These are phyloP conservation scores for Zaprionus obscuricornis DNA, from an alignment of 2,888 invertebrate species.

Conservation along the genomic window DNA sequence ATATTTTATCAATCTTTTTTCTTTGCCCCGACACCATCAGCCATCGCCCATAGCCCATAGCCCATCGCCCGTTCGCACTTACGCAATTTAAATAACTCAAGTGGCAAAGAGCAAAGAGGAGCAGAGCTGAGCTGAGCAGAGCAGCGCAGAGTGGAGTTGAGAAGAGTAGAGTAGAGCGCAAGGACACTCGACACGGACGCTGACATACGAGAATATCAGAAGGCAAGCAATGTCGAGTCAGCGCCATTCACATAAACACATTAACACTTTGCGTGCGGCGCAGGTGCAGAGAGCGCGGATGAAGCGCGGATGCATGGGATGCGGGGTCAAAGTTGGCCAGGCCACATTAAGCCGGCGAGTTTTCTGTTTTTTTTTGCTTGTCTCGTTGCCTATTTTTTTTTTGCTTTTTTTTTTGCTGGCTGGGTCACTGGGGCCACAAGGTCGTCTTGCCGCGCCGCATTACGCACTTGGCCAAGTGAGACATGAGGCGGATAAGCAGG, in stretches of 20 bases:
- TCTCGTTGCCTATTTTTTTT: constrained; percentile 18
- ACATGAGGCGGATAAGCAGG: constrained; percentile 63
- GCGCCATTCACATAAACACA: constrained; percentile 66
- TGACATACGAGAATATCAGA: constrained; percentile 33
- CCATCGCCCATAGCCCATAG: constrained; percentile 15
- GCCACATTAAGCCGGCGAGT: constrained; percentile 57
- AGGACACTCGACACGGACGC: constrained; percentile 28
- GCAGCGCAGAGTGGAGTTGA: not conserved
- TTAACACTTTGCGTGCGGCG: constrained; percentile 65
- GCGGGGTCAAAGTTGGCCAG: constrained; percentile 63
- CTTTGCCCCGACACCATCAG: constrained; percentile 10
- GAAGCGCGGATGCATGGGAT: constrained; percentile 1
- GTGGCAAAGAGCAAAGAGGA: constrained; percentile 60
- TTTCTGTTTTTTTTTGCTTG: constrained; percentile 2
- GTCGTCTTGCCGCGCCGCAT: constrained; percentile 49
- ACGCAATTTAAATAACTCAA: constrained; percentile 76
- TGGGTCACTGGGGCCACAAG: constrained; percentile 50
- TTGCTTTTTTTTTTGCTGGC: constrained; percentile 36
- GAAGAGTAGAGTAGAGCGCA: not conserved
- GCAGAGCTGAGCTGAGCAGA: constrained; percentile 53
- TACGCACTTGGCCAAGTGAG: constrained; percentile 64
- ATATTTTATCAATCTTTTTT: constrained; percentile 74
- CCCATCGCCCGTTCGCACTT: constrained; percentile 38
- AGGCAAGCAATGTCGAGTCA: constrained; percentile 43
- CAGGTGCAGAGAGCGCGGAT: constrained; percentile 39